Conservation (phyloP, 2,113 vertebrate genomes). For the Nerophis lumbriciformis region DNA sequence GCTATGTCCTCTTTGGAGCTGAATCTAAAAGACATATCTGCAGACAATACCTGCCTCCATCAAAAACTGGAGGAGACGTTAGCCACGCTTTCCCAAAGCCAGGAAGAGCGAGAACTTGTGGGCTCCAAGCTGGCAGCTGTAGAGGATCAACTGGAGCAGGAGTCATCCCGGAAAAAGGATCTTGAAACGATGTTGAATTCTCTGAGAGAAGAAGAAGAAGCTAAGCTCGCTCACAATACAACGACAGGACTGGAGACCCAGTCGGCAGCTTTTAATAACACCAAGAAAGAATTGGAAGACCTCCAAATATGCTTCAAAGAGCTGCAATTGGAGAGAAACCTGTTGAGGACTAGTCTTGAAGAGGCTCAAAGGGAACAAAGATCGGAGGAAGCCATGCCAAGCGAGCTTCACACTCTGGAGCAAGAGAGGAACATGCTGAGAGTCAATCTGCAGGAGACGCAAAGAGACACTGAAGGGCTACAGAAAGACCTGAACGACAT, state of each 20-base stretch:
- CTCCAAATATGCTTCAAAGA: constrained; percentile 46
- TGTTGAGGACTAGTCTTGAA: constrained; percentile 58
- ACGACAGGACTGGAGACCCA: constrained; percentile 61
- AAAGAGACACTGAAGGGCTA: constrained; percentile 73
- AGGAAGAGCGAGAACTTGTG: constrained; percentile 54
- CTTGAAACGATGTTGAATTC: constrained; percentile 52
- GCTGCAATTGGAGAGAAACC: constrained; percentile 61
- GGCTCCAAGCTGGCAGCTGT: constrained; percentile 52
- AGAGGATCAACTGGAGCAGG: constrained; percentile 64
- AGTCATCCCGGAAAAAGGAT: constrained; percentile 60
- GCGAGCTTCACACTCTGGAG: constrained; percentile 72
- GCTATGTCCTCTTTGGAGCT: constrained; percentile 57
- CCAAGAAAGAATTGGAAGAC: constrained; percentile 26
- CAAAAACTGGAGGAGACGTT: constrained; percentile 68
- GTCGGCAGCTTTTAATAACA: constrained; percentile 21
- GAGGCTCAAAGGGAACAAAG: constrained; percentile 61
- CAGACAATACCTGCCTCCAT: constrained; percentile 64
- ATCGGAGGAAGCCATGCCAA: constrained; percentile 36
- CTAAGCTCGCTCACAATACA: constrained; percentile 26
- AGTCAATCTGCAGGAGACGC: constrained; percentile 71
- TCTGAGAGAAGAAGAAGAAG: constrained; percentile 73
- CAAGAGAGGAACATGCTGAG: constrained; percentile 74
- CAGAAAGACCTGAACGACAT: constrained; percentile 79
- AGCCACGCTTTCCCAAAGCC: constrained; percentile 54
- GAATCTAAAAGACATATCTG: constrained; percentile 54